Percentiles rank a stretch among this genome's conserved stretches.
Conservation (phyloP, 1,140 invertebrate species). For the Cotesia glomerata region DNA sequence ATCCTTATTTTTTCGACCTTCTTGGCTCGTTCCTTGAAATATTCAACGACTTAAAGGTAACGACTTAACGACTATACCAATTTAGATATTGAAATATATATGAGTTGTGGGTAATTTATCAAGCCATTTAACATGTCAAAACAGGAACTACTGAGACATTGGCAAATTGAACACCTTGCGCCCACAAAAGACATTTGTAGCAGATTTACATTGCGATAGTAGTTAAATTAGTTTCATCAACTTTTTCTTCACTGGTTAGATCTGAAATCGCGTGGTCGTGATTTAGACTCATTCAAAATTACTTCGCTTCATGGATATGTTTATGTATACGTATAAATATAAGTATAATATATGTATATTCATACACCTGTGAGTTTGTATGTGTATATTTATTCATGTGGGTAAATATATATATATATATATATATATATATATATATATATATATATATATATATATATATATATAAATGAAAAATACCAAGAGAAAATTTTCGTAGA, state of each 20-base stretch:
- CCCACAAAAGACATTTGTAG: constrained; percentile 39
- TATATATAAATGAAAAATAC: background rate
- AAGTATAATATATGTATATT: background rate
- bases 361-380: constrained; percentile 4
- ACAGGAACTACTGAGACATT: constrained; percentile 14
- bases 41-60: too few species aligned
- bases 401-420: constrained; percentile 1
- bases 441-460: constrained; percentile 6
- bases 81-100: constrained; percentile 8
- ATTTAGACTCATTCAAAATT: constrained; percentile 39
- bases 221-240: constrained; percentile 45
- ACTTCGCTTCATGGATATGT: constrained; percentile 28
- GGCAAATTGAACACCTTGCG: constrained; percentile 35
- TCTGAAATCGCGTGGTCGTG: constrained; percentile 37
- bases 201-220: constrained; percentile 40
- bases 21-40: too few species aligned
- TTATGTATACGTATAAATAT: background rate
- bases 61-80: constrained; percentile 1
- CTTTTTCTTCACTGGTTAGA: constrained; percentile 26
- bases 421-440: constrained; percentile 5
- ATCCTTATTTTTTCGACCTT: too few species aligned
- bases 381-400: background rate
- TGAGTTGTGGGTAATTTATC: background rate
- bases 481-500: constrained; percentile 16
- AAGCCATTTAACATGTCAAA: constrained; percentile 1